These are phyloP conservation scores for Toxotes jaculatrix DNA, from an alignment of 2,113 vertebrate species.

Conservation along the genomic window DNA sequence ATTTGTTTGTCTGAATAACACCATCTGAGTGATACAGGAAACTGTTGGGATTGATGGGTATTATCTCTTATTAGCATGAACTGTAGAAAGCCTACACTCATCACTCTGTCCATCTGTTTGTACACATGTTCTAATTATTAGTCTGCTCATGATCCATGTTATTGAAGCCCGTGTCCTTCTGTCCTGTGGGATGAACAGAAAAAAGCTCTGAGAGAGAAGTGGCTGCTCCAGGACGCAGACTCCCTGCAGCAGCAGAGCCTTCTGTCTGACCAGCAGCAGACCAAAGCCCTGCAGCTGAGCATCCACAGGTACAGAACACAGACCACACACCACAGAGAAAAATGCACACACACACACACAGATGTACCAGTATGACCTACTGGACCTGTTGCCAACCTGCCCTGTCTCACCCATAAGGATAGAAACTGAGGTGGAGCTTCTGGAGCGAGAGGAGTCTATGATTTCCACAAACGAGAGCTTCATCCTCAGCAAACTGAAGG, in stretches of 20 bases:
- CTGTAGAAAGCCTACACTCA: neutral
- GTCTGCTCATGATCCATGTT: neutral
- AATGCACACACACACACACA: neutral
- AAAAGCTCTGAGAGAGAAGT: conserved; percentile 90
- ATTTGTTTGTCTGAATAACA: neutral
- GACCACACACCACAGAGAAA: neutral
- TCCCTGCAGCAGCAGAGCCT: conserved; percentile 83
- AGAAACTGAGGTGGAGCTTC: conserved; percentile 89
- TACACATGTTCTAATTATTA: neutral
- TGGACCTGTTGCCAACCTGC: neutral
- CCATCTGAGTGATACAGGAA: neutral
- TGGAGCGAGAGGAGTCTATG: conserved; percentile 90
- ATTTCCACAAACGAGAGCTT: conserved; percentile 89
- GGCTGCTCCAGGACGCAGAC: conserved; percentile 89
- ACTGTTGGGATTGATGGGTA: neutral
- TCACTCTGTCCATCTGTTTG: conserved; percentile 13
- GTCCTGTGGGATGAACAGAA: conserved; percentile 81
- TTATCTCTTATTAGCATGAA: conserved; percentile 1
- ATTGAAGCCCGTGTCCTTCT: neutral
- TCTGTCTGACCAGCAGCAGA: conserved; percentile 84
- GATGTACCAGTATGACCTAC: neutral
- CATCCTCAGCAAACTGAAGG: conserved; percentile 90
- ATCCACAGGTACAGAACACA: conserved; percentile 86
- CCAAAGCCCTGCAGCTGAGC: conserved; percentile 84
- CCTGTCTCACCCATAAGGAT: conserved; percentile 77